A percentile compares a stretch with the other conserved stretches of the same genome.
These are phyloP conservation scores for Vulpes lagopus DNA, from an alignment of 2,113 vertebrate genomes.

Conservation along the genomic window DNA sequence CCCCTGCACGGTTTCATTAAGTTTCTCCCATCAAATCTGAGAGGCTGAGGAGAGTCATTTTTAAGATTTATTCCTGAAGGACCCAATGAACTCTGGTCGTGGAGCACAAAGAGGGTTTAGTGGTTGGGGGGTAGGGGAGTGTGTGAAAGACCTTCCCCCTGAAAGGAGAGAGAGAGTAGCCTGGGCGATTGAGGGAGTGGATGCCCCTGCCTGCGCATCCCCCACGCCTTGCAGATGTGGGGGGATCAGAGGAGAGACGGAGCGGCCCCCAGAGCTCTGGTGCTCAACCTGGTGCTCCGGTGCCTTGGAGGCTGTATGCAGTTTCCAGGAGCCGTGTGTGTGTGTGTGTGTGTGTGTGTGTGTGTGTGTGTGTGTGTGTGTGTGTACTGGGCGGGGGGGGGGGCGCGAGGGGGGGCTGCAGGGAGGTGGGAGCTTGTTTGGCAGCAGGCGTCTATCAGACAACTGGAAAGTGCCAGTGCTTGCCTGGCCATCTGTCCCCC, in stretches of 20 bases:
- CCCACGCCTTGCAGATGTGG: not conserved
- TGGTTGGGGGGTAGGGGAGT: not conserved
- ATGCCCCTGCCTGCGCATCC: not conserved
- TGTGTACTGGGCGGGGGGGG: not conserved
- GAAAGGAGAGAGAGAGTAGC: not conserved
- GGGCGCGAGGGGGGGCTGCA: not conserved
- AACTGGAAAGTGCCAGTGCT: slow-evolving; percentile 84
- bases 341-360: not conserved
- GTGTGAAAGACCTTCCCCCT: not conserved
- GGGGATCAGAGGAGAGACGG: not conserved
- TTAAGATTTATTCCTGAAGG: slow-evolving; percentile 31
- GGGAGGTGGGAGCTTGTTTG: slow-evolving; percentile 64
- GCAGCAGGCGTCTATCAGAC: slow-evolving; percentile 80
- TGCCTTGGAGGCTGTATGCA: not conserved
- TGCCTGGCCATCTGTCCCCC: slow-evolving; percentile 87
- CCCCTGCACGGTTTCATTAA: not conserved
- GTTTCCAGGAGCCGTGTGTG: not conserved
- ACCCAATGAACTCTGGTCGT: not conserved
- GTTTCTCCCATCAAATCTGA: not conserved
- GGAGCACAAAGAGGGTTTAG: not conserved
- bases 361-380: too few species aligned
- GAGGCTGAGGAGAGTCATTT: not conserved
- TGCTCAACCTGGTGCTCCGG: not conserved
- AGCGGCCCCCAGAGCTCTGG: accelerated
- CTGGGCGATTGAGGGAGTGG: not conserved